These are phyloP conservation scores for Sarotherodon lohbergeri DNA, from an alignment of 2,113 vertebrate genomes.

Conservation along the genomic window DNA sequence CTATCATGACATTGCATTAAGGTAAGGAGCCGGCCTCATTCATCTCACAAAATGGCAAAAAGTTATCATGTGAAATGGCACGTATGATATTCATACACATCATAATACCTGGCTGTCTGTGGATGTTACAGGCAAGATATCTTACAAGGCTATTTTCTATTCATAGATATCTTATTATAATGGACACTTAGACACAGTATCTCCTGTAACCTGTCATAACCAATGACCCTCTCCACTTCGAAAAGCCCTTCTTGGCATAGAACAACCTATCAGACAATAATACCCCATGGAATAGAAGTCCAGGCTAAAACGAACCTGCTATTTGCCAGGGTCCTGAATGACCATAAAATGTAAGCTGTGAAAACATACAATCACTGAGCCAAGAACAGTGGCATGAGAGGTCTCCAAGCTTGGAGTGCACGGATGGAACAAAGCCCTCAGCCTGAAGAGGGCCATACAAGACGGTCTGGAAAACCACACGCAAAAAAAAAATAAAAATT, in stretches of 20 bases:
- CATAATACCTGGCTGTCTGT: not conserved
- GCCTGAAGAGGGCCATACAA: conserved; percentile 5
- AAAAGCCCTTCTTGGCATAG: conserved; percentile 26
- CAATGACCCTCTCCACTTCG: not conserved
- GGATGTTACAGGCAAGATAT: not conserved
- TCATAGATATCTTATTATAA: conserved; percentile 1
- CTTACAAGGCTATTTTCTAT: not conserved
- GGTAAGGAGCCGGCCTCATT: not conserved
- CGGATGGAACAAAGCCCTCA: conserved; percentile 39
- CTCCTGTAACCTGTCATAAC: not conserved
- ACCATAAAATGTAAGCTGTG: conserved; percentile 32
- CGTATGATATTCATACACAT: not conserved
- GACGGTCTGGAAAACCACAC: not conserved
- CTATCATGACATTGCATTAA: not conserved
- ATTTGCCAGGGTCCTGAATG: conserved; percentile 47
- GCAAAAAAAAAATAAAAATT: not conserved
- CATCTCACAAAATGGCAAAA: not conserved
- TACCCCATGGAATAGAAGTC: not conserved
- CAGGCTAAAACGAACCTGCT: conserved; percentile 36
- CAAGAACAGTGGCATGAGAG: conserved; percentile 43
- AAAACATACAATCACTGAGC: conserved; percentile 43
- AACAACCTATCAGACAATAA: conserved; percentile 15
- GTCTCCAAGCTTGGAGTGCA: conserved; percentile 18
- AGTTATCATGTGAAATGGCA: not conserved
- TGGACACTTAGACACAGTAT: not conserved